Evolutionary conservation across 2,797 vertebrate species (phyloP).

Genomic region (Esox lucius): DNA sequence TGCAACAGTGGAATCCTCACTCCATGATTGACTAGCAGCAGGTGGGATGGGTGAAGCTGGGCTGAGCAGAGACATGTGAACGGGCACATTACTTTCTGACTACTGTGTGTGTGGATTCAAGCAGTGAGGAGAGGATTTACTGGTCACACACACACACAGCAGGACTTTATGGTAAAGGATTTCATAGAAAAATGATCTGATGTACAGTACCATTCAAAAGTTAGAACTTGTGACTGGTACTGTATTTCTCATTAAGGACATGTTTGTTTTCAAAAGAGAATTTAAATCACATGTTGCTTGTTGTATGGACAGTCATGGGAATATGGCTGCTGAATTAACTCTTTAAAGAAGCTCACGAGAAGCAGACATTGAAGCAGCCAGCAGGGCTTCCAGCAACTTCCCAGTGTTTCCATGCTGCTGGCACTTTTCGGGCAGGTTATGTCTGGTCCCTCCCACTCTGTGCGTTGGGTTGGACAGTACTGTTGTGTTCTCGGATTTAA

Average conservation of each 20-base stretch:
- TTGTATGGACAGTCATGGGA: not conserved
- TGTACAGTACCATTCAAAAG: too few species aligned
- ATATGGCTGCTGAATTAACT: not conserved
- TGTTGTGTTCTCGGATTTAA: constrained; percentile 30
- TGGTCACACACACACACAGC: not conserved
- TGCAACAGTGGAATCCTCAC: constrained; percentile 30
- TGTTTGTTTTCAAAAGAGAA: not conserved
- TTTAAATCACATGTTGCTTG: not conserved
- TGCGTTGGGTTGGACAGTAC: constrained; percentile 9
- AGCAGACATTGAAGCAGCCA: constrained; percentile 23
- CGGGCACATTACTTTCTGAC: not conserved
- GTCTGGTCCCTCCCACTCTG: constrained; percentile 29
- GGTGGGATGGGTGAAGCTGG: constrained; percentile 35
- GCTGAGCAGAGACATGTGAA: constrained; percentile 27
- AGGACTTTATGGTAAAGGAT: not conserved
- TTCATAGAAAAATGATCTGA: not conserved
- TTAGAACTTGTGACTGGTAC: not conserved
- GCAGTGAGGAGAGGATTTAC: too few species aligned
- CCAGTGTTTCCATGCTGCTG: constrained; percentile 49
- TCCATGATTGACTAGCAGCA: constrained; percentile 35
- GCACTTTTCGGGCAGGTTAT: constrained; percentile 32
- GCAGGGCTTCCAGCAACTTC: constrained; percentile 20
- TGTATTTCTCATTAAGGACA: not conserved
- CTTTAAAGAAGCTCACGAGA: not conserved
- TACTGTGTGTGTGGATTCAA: too few species aligned